Conservation (phyloP, 2,888 invertebrate genomes). For the Limnephilus auricula region DNA sequence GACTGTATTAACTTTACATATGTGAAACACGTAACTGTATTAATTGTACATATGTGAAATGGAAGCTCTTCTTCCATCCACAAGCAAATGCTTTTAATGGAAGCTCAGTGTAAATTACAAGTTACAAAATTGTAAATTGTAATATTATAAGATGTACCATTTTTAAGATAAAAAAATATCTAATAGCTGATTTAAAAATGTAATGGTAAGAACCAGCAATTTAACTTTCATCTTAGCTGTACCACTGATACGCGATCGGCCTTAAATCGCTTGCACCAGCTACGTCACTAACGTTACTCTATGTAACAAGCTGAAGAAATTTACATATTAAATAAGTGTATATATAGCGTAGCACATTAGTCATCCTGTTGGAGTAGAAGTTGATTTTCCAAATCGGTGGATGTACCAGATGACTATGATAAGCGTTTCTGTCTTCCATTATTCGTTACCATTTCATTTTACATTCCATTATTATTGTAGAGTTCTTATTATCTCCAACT, state of each 20-base stretch:
- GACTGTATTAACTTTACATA: too few species aligned
- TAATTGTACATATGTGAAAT: too few species aligned
- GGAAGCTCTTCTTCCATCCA: too few species aligned
- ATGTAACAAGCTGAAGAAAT: not conserved
- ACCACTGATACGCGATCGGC: not conserved
- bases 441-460: slow-evolving; percentile 53
- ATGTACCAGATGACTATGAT: slow-evolving; percentile 33
- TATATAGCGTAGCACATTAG: not conserved
- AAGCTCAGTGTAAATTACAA: too few species aligned
- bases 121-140: too few species aligned
- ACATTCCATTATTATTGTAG: slow-evolving; percentile 57
- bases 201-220: not conserved
- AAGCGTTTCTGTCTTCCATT: slow-evolving; percentile 38
- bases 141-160: too few species aligned
- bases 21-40: too few species aligned
- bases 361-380: not conserved
- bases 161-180: too few species aligned
- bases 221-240: not conserved
- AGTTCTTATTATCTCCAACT: slow-evolving; percentile 57
- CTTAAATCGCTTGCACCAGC: not conserved
- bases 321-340: not conserved
- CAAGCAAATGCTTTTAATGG: too few species aligned
- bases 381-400: slow-evolving; percentile 30
- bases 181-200: too few species aligned
- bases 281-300: not conserved